A percentile compares a stretch with the other conserved stretches of the same genome.
Evolutionary conservation across 2,797 vertebrate genomes (phyloP).

Genomic region (Pygocentrus nattereri): DNA sequence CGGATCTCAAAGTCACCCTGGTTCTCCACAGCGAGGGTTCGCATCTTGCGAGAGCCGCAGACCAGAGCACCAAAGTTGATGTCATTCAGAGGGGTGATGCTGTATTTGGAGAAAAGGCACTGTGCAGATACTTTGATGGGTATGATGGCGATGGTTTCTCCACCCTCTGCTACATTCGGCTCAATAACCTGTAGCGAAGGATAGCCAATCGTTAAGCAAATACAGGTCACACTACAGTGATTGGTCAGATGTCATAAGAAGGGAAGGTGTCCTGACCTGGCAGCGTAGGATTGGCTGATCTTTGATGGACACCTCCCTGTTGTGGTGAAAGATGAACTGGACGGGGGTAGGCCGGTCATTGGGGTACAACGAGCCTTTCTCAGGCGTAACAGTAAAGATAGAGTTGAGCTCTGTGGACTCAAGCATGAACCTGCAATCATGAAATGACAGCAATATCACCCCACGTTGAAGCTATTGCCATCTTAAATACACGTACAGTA

Average conservation of each 20-base stretch:
- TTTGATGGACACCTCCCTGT: constrained; percentile 77
- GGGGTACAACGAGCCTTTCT: constrained; percentile 75
- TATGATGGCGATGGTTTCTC: constrained; percentile 78
- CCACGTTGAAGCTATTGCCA: not conserved
- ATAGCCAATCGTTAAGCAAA: not conserved
- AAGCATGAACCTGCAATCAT: constrained; percentile 80
- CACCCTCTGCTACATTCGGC: constrained; percentile 73
- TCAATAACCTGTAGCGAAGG: constrained; percentile 84
- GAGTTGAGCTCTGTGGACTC: constrained; percentile 68
- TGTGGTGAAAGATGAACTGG: constrained; percentile 81
- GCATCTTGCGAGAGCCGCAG: constrained; percentile 75
- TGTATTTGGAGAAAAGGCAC: constrained; percentile 84
- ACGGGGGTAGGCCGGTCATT: constrained; percentile 72
- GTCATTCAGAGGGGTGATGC: constrained; percentile 78
- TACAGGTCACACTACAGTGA: not conserved
- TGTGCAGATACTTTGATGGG: constrained; percentile 81
- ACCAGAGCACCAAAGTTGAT: constrained; percentile 86
- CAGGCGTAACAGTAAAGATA: constrained; percentile 81
- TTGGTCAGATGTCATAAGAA: not conserved
- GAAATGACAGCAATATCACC: not conserved
- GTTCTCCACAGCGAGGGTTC: constrained; percentile 85
- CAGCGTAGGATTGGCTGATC: constrained; percentile 83
- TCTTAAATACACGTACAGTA: not conserved
- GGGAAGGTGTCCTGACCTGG: constrained; percentile 74
- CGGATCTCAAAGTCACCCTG: constrained; percentile 78